Base-by-base conservation (phyloP, 2,888 invertebrate species). In the Leptothorax acervorum region DNA sequence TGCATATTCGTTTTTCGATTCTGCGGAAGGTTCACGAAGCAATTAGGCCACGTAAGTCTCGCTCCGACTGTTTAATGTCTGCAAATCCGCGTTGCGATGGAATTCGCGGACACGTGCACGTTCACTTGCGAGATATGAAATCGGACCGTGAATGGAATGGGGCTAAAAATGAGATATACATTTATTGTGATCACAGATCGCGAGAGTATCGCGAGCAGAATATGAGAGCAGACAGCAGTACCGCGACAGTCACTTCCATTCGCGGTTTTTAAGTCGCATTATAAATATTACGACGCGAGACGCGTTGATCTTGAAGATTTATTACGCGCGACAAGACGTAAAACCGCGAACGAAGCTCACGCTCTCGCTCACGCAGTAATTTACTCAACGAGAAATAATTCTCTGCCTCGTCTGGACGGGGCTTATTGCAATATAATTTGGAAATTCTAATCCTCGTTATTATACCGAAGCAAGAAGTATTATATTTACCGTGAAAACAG, bases 401-500 rank as follows among this genome's bases (percentile, higher is more conserved):
- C 18, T 39, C 39, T 2, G 18, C 2, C 45, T 18, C 31, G 15
- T 39, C n/a, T 35, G 8, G 8, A 60, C 48, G 18, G 4, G 39
- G 18, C 39, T 23, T 39, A 18, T 74, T 1, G 48, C 39, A 51
- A 12, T 60, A 45, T 55, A 60, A 81, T 81, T 60, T n/a, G 35
- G 60, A 62, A 74, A 81, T 42, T 53, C 53, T 70, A 73, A 78
- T 79, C 23, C 28, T 18, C 2, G 45, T 48, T 79, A 81, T 81
- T 81, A 42, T 28, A 15, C 31, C 53, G n/a, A 31, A 45, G 28
- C n/a, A 31, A 51, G 62, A 35, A 42, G n/a, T 63, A 53, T 82
- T 82, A 15, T 63, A 53, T 82, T 82, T 81, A 73, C 23, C 28
- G 73, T 62, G 62, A 65, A 82, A 73, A 82, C 65, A 84, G 62